Evolutionary conservation across 2,888 invertebrate genomes (phyloP).

Genomic region (Melipona beecheii): DNA sequence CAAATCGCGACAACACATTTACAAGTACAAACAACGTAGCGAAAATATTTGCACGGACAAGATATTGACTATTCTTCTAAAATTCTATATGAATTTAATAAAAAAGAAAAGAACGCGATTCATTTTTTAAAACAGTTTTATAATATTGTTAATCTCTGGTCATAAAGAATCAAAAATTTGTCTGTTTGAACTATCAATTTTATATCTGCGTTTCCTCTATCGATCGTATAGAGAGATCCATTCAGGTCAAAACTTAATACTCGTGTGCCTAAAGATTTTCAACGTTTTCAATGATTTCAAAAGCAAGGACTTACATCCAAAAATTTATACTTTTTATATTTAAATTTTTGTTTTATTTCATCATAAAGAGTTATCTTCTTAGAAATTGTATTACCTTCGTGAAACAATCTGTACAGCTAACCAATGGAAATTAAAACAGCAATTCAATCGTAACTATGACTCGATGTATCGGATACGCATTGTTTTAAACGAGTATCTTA

Average conservation of each 20-base stretch:
- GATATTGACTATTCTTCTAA: not conserved
- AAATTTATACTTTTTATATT: not conserved
- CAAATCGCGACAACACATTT: not conserved
- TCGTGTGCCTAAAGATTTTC: not conserved
- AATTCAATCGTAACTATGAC: conserved; percentile 18
- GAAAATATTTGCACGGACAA: not conserved
- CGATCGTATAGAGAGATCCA: not conserved
- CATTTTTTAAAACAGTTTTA: not conserved
- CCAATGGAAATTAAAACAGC: not conserved
- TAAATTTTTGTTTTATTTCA: not conserved
- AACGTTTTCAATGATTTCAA: not conserved
- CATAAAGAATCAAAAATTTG: no score
- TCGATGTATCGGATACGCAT: conserved; percentile 29
- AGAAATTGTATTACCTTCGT: not conserved
- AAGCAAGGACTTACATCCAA: no score
- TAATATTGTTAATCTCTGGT: no score
- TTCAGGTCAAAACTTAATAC: not conserved
- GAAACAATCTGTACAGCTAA: not conserved
- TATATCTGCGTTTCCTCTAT: not conserved
- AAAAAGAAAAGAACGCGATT: not conserved
- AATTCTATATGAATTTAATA: not conserved
- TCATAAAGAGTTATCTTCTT: not conserved
- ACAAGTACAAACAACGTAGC: not conserved
- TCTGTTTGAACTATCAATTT: no score
- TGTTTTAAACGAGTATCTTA: conserved; percentile 25